Evolutionary conservation across 2,113 vertebrate genomes (phyloP).

Genomic region (Crotophaga sulcirostris): DNA sequence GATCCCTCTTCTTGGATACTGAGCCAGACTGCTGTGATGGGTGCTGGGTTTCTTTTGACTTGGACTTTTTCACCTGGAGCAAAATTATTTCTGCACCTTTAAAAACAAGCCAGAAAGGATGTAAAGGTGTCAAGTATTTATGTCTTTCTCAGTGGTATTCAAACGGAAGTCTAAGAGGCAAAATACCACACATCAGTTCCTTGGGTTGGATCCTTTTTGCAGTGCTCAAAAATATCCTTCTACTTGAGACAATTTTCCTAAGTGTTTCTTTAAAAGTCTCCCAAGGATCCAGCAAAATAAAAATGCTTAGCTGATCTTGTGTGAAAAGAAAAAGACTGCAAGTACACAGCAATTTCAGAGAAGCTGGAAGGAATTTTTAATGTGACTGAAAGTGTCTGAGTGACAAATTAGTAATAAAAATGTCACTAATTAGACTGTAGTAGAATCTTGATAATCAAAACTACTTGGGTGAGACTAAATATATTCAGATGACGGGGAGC

Average conservation of each 20-base stretch:
- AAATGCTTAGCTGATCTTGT: slow-evolving; percentile 50
- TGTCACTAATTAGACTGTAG: slow-evolving; percentile 56
- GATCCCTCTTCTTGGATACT: too few relatives aligned
- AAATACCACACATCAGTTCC: not conserved
- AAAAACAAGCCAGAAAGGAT: not conserved
- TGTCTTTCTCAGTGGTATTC: not conserved
- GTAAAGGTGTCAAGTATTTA: not conserved
- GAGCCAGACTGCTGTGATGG: too few relatives aligned
- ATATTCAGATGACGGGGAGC: slow-evolving; percentile 7
- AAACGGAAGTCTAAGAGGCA: not conserved
- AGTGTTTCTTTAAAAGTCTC: slow-evolving; percentile 38
- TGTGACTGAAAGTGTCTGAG: slow-evolving; percentile 49
- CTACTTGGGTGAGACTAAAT: slow-evolving; percentile 67
- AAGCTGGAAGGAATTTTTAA: slow-evolving; percentile 50
- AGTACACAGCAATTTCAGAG: slow-evolving; percentile 17
- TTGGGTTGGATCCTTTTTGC: not conserved
- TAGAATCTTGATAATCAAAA: slow-evolving; percentile 63
- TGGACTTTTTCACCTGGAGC: too few relatives aligned
- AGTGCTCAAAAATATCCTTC: not conserved
- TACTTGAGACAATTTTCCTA: not conserved
- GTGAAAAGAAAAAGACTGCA: slow-evolving; percentile 6
- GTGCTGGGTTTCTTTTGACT: too few relatives aligned
- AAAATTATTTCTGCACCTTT: not conserved
- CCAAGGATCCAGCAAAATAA: slow-evolving; percentile 7
- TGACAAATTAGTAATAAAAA: slow-evolving; percentile 70